Conservation (phyloP, 1,140 invertebrate genomes). For the Gryon sp. region DNA sequence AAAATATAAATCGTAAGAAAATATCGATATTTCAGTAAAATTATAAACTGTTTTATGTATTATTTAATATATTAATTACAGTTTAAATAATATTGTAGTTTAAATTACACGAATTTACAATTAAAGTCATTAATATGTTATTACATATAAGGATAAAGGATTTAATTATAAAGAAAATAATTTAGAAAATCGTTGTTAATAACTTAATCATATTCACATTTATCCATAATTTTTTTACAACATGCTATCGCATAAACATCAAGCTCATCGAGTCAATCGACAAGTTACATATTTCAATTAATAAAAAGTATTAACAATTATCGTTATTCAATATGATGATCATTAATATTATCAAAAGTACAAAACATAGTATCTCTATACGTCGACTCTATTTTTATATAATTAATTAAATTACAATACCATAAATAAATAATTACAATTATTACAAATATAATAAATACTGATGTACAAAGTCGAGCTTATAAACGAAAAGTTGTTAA, state of each 20-base stretch:
- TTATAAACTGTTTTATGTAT: too few species aligned
- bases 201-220: constrained; percentile 44
- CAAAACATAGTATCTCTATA: constrained; percentile 74
- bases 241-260: constrained; percentile 33
- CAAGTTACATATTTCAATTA: constrained; percentile 46
- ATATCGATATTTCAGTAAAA: too few species aligned
- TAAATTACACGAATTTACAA: too few species aligned
- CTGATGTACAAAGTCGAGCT: constrained; percentile 77
- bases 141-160: too few species aligned
- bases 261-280: constrained; percentile 59
- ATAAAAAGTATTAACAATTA: constrained; percentile 52
- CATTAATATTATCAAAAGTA: constrained; percentile 73
- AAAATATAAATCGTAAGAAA: too few species aligned
- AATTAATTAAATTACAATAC: constrained; percentile 70
- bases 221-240: constrained; percentile 57
- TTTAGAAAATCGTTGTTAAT: neutral
- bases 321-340: constrained; percentile 34
- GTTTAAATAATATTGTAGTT: too few species aligned
- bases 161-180: constrained; percentile 4
- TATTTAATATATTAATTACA: too few species aligned
- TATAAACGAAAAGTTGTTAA: constrained; percentile 32
- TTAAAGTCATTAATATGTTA: too few species aligned
- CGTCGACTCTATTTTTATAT: constrained; percentile 54
- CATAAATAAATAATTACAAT: constrained; percentile 74
- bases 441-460: constrained; percentile 73